Percentiles rank a stretch among this genome's conserved stretches.
These are phyloP conservation scores for Esox niger DNA, from an alignment of 2,113 vertebrate species.

Conservation along the genomic window DNA sequence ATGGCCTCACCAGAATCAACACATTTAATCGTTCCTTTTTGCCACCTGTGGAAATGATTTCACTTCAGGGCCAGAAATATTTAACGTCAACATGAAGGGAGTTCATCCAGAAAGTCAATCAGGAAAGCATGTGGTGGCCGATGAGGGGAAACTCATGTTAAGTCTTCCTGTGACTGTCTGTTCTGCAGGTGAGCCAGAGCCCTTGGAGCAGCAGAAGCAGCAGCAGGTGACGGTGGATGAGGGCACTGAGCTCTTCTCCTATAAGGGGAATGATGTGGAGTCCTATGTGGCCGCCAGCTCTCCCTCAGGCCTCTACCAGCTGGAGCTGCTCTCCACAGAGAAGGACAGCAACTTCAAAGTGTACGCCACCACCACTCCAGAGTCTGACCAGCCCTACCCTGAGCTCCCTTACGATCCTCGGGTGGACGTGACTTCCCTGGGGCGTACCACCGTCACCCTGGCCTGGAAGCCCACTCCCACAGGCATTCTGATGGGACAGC, in stretches of 20 bases:
- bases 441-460: constrained; percentile 88
- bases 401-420: constrained; percentile 92
- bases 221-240: constrained; percentile 83
- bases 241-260: constrained; percentile 87
- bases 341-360: constrained; percentile 96
- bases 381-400: constrained; percentile 93
- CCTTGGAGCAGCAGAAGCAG: constrained; percentile 90
- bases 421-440: constrained; percentile 89
- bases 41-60: constrained; percentile 40
- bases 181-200: constrained; percentile 85
- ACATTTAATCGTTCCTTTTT: constrained; percentile 35
- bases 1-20: constrained; percentile 48
- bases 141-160: constrained; percentile 6
- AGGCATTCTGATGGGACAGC: constrained; percentile 81
- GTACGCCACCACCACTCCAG: constrained; percentile 92
- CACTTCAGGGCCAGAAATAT: constrained; percentile 15
- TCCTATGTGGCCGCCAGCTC: constrained; percentile 87
- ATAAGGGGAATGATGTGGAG: constrained; percentile 96
- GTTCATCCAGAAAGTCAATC: background rate
- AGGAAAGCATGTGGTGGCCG: background rate
- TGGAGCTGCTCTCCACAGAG: constrained; percentile 95
- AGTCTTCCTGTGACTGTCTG: constrained; percentile 13
- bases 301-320: constrained; percentile 89
- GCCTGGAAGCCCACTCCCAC: constrained; percentile 97
- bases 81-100: constrained; percentile 21